These are phyloP conservation scores for Drosophila ironensis DNA, from an alignment of 1,140 invertebrate genomes.

Conservation along the genomic window DNA sequence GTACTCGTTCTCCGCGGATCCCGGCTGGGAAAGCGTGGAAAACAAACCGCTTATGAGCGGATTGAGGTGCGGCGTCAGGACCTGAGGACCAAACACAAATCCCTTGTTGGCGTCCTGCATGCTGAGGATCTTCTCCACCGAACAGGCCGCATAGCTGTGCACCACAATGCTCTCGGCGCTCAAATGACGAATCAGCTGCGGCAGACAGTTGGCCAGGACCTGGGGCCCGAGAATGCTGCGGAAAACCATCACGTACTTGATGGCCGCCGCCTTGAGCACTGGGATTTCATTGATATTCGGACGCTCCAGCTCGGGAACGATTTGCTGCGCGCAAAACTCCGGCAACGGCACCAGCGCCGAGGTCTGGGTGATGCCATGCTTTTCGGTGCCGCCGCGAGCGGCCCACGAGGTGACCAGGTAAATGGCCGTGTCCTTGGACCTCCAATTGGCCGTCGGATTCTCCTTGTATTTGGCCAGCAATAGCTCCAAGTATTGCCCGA, in stretches of 20 bases:
- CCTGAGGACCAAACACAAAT: conserved; percentile 82
- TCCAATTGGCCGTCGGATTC: conserved; percentile 92
- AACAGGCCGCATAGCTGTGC: conserved; percentile 96
- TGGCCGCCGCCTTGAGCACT: conserved; percentile 96
- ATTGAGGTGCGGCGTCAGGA: conserved; percentile 84
- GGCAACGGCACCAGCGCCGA: conserved; percentile 94
- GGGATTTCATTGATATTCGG: conserved; percentile 92
- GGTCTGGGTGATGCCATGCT: conserved; percentile 94
- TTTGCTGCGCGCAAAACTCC: conserved; percentile 93
- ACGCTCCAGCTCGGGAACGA: conserved; percentile 92
- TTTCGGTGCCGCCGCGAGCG: conserved; percentile 94
- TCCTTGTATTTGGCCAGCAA: conserved; percentile 90
- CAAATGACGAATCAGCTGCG: conserved; percentile 89
- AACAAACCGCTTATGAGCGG: conserved; percentile 90
- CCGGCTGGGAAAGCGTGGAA: conserved; percentile 86
- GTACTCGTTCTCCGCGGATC: conserved; percentile 97
- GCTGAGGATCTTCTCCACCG: conserved; percentile 94
- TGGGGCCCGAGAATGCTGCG: conserved; percentile 93
- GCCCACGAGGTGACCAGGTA: conserved; percentile 97
- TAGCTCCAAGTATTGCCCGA: conserved; percentile 94
- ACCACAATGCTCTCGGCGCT: conserved; percentile 91
- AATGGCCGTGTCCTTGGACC: conserved; percentile 96
- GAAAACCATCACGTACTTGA: conserved; percentile 98
- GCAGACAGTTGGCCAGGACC: conserved; percentile 88
- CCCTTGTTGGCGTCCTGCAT: conserved; percentile 84